These are phyloP conservation scores for Garrulus glandarius DNA, from an alignment of 2,797 vertebrate genomes.

Conservation along the genomic window DNA sequence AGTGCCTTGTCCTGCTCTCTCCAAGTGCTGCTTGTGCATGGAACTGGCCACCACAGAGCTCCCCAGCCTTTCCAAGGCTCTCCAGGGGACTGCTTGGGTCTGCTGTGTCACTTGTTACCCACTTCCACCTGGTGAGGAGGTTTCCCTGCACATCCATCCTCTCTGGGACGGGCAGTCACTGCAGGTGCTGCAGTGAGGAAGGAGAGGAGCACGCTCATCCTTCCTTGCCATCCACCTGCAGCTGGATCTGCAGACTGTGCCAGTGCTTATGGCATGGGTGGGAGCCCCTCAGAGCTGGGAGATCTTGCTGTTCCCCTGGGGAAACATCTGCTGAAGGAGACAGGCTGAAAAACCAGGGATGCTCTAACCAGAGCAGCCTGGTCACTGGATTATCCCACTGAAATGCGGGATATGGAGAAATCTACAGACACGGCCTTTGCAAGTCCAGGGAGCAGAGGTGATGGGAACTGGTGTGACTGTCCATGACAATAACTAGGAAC, in stretches of 20 bases:
- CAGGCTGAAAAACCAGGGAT: neutral
- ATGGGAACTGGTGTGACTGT: neutral
- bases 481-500: neutral
- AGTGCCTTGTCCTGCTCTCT: neutral
- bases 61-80: too few species aligned
- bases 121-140: neutral
- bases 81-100: neutral
- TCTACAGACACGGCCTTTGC: neutral
- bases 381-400: too few species aligned
- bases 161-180: neutral
- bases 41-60: neutral
- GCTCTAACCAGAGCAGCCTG: too few species aligned
- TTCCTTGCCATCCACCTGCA: neutral
- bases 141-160: neutral
- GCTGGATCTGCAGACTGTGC: neutral
- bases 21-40: accelerated
- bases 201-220: neutral
- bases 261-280: neutral
- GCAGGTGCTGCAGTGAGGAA: neutral
- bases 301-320: accelerated
- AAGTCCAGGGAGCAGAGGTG: neutral
- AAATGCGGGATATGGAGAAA: neutral
- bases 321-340: neutral
- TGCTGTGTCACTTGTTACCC: neutral
- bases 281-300: accelerated